Evolutionary conservation across 2,797 vertebrate genomes (phyloP).

Genomic region (Sardinella longiceps): DNA sequence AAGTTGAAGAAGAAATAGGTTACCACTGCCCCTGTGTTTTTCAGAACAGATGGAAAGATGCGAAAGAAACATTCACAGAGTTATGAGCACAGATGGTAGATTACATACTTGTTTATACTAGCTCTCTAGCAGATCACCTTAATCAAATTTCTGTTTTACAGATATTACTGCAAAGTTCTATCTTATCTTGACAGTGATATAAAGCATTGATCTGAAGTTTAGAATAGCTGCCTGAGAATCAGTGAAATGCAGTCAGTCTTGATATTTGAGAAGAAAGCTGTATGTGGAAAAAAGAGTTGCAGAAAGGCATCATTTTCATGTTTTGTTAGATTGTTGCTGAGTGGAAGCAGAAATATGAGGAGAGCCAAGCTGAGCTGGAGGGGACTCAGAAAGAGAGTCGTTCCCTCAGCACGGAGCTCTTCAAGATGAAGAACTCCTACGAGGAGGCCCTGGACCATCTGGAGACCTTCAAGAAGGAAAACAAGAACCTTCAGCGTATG

Average conservation of each 20-base stretch:
- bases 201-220: not conserved
- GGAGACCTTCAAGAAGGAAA: conserved; percentile 12
- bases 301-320: not conserved
- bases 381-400: conserved; percentile 76
- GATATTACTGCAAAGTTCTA: no score
- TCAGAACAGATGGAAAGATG: no score
- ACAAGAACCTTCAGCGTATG: not conserved
- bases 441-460: not conserved
- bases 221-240: not conserved
- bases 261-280: not conserved
- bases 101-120: no score
- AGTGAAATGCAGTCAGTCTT: not conserved
- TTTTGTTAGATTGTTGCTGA: conserved; percentile 13
- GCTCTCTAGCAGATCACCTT: no score
- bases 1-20: no score
- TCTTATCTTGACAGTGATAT: no score
- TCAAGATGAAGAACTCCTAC: conserved; percentile 17
- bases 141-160: no score
- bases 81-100: no score
- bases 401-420: conserved; percentile 73
- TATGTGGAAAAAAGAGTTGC: not conserved
- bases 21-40: no score
- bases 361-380: conserved; percentile 71
- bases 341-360: conserved; percentile 9
- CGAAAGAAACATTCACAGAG: no score